Conservation (phyloP, 2,113 vertebrate species). For the Geococcyx californianus region DNA sequence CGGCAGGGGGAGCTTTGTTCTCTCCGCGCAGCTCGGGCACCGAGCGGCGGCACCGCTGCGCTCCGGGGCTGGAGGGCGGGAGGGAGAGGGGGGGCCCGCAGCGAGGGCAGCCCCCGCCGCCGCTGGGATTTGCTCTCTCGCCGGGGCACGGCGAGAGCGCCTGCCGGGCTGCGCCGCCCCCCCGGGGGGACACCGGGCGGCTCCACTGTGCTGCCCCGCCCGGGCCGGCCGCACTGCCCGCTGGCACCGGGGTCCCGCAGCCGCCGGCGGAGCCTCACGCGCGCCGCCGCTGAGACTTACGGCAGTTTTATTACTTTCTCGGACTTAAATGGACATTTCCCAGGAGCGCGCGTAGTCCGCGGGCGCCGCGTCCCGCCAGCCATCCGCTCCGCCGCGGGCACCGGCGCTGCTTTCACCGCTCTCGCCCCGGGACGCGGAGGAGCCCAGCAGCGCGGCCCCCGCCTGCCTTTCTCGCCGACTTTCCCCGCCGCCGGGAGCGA, state of each 20-base stretch:
- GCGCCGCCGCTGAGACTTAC: background rate
- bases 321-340: constrained; percentile 53
- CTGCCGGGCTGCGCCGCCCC: background rate
- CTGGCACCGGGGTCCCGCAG: background rate
- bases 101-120: background rate
- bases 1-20: constrained; percentile 26
- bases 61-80: background rate
- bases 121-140: background rate
- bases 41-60: background rate
- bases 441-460: background rate
- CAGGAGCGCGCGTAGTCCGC: background rate
- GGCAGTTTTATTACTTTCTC: constrained; percentile 42
- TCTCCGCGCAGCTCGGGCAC: background rate
- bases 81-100: background rate
- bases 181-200: background rate
- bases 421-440: background rate
- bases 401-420: background rate
- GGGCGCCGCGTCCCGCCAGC: background rate
- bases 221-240: background rate
- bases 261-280: background rate
- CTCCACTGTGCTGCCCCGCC: background rate
- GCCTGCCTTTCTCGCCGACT: background rate
- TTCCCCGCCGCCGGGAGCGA: background rate
- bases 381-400: background rate
- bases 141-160: background rate